These are phyloP conservation scores for Drosophila maculinotata DNA, from an alignment of 2,888 invertebrate genomes.

Conservation along the genomic window DNA sequence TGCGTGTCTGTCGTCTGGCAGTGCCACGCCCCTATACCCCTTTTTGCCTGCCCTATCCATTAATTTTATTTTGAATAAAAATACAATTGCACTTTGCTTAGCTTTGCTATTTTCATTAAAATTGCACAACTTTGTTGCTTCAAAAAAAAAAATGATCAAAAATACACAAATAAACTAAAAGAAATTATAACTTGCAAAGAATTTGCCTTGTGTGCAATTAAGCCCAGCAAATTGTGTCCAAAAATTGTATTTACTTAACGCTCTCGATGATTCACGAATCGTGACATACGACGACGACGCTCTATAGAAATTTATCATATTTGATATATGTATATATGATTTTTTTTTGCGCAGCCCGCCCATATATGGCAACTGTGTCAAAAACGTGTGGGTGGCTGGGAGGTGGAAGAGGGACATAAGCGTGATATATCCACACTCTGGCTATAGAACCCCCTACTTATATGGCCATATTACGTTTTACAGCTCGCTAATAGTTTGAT, in stretches of 20 bases:
- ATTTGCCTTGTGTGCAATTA: slow-evolving; percentile 52
- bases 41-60: not conserved
- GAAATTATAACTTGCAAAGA: slow-evolving; percentile 28
- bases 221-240: slow-evolving; percentile 37
- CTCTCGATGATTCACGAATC: slow-evolving; percentile 57
- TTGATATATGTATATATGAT: slow-evolving; percentile 9
- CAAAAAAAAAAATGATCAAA: slow-evolving; percentile 7
- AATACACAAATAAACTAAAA: slow-evolving; percentile 13
- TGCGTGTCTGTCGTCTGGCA: slow-evolving; percentile 58
- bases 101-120: slow-evolving; percentile 55
- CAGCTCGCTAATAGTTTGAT: slow-evolving; percentile 29
- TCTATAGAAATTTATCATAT: slow-evolving; percentile 52
- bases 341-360: slow-evolving; percentile 21
- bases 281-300: slow-evolving; percentile 33
- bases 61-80: slow-evolving; percentile 62
- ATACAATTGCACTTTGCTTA: slow-evolving; percentile 66
- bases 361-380: slow-evolving; percentile 35
- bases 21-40: slow-evolving; percentile 4
- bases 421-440: slow-evolving; percentile 26
- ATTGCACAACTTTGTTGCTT: slow-evolving; percentile 49
- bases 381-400: slow-evolving; percentile 34
- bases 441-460: slow-evolving; percentile 12
- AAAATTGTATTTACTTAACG: slow-evolving; percentile 34
- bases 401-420: not conserved
- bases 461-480: slow-evolving; percentile 23